Evolutionary conservation across 2,797 vertebrate genomes (phyloP), one percentile per base, ranked within the genome.

Genomic region (Anableps anableps): DNA sequence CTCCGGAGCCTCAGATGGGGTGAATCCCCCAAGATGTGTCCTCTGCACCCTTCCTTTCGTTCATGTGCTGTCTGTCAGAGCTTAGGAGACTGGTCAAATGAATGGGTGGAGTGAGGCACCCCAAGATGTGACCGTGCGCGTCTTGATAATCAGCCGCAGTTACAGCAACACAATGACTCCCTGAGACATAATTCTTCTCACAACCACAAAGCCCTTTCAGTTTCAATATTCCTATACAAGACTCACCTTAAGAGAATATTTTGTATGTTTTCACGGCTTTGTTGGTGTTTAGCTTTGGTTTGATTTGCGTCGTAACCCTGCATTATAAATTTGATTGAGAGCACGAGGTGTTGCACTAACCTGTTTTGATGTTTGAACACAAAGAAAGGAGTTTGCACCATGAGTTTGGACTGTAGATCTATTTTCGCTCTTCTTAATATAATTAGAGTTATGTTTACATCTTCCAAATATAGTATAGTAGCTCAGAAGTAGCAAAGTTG

Each of bases 11-110:
- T 92, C 88, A 88, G 87, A 92, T 81, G 88, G 89, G 91, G 92
- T 92, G 94, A 95, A 94, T 93, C 94, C 94, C 94, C 84, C 93
- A 93, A 95, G 94, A 95, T 90, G 86, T 94, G 94, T 94, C 93
- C 95, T 92, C 89, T 91, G 91, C 91, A 89, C 94, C 83, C 92
- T 93, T 88, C 84, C 88, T 90, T 91, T 93, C 89, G 90, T 93
- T 91, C 89, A 90, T 75, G 91, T 80, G 89, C 89, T 95, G 94
- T 94, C 93, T 94, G 91, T 94, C 95, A 93, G 88, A 91, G 90
- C 90, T 89, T 85, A 86, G 90, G 85, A 77, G 86, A 74, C 81
- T 83, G 86, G 85, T 93, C 85, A 85, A 91, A 86, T 90, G 93
- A 93, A 94, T 93, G 88, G 91, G 90, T 86, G 91, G 92, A 89